Evolutionary conservation across 2,888 invertebrate genomes (phyloP), one percentile per base, ranked within the genome.

Genomic region (Drosophila sordidula): DNA sequence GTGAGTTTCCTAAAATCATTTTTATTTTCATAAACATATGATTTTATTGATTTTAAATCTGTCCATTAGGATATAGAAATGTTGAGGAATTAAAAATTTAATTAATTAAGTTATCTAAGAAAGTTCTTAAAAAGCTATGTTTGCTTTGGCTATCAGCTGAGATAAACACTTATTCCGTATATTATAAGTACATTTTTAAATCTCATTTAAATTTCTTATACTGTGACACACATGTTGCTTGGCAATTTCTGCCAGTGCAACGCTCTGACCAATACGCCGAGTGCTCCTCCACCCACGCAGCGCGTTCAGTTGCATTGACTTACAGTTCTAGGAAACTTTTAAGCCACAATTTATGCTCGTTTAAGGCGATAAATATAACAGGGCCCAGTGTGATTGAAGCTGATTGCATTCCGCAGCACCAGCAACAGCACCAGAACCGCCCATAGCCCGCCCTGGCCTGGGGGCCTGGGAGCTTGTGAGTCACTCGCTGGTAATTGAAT

Each of bases 301-400:
- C 8, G 5, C 18, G 18, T 65, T 56, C 49, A 51, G 62, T 69
- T 75, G 29, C 76, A 81, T 73, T 75, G 79, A 70, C 76, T 70
- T 74, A 59, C 75, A 75, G 68, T 89, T 90, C 90, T 87, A 78
- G 78, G 89, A 89, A 89, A 82, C 81, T 87, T 86, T 89, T 84
- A 89, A 87, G 77, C 70, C 76, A 86, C 86, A 88, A 90, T 90
- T 91, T 91, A 90, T 90, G 89, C 80, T 83, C 90, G 89, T 91
- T 90, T 90, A 90, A 78, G 78, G 81, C 83, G 85, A 89, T 90
- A 89, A 90, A 89, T 89, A 89, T 86, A 83, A 63, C 85, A 82
- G 76, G 68, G 56, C 66, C 67, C 70, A 56, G 51, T 59, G 78
- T 80, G 80, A 86, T 89, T 86, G 82, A 86, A 86, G 80, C 75